Evolutionary conservation across 2,888 invertebrate genomes (phyloP).

Genomic region (Melinaea menophilus): DNA sequence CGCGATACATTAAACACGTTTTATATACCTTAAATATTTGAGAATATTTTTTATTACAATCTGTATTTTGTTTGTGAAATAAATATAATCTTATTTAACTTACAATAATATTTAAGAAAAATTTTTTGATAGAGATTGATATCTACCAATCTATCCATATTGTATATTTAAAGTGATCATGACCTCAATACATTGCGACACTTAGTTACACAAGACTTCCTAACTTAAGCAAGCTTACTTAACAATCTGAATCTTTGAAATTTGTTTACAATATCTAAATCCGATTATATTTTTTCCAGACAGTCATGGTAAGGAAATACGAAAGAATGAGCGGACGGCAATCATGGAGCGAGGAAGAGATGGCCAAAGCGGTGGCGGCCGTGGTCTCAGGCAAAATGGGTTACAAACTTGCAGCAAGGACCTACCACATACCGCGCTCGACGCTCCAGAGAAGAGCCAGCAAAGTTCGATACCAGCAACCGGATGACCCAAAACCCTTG

Average conservation of each 20-base stretch:
- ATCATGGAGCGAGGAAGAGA: slow-evolving; percentile 73
- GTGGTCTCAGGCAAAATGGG: slow-evolving; percentile 75
- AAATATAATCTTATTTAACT: too few relatives aligned
- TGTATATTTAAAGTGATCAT: slow-evolving; percentile 16
- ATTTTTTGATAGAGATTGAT: not conserved
- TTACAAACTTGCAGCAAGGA: slow-evolving; percentile 70
- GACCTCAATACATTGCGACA: slow-evolving; percentile 23
- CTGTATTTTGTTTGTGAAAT: too few relatives aligned
- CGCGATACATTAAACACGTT: too few relatives aligned
- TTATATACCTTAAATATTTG: too few relatives aligned
- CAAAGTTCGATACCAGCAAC: slow-evolving; percentile 66
- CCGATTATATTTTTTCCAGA: slow-evolving; percentile 48
- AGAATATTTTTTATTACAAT: too few relatives aligned
- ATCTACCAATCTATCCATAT: not conserved
- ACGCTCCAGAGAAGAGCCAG: slow-evolving; percentile 71
- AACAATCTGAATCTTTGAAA: slow-evolving; percentile 7
- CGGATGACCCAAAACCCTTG: slow-evolving; percentile 66
- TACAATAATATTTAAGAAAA: not conserved
- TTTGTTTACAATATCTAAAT: slow-evolving; percentile 14
- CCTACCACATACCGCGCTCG: slow-evolving; percentile 71
- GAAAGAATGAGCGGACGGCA: slow-evolving; percentile 74
- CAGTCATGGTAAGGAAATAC: slow-evolving; percentile 73
- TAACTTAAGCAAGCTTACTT: slow-evolving; percentile 15
- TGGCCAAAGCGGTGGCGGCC: slow-evolving; percentile 72
- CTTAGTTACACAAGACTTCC: slow-evolving; percentile 24